These are phyloP conservation scores for Channa maculata DNA, from an alignment of 2,113 vertebrate genomes.

Conservation along the genomic window DNA sequence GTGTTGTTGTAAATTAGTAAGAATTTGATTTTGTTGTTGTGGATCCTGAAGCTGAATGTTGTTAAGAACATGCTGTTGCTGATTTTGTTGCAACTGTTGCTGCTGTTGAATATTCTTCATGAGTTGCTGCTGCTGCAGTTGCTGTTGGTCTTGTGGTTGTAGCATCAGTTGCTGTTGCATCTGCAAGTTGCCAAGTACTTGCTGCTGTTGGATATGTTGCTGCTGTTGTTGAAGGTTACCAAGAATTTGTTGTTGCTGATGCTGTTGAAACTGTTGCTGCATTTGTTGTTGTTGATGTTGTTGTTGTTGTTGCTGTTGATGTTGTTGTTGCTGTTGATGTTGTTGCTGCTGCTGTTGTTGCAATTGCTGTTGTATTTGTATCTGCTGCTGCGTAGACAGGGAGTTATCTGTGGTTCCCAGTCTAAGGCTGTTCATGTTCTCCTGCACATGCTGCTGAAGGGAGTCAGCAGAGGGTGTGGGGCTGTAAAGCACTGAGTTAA, in stretches of 20 bases:
- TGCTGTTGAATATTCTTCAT: conserved; percentile 80
- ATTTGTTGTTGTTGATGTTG: conserved; percentile 60
- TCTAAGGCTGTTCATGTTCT: conserved; percentile 90
- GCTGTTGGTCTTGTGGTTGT: conserved; percentile 87
- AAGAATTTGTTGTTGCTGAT: conserved; percentile 71
- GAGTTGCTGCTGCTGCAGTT: conserved; percentile 76
- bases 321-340: conserved; percentile 58
- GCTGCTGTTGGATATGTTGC: conserved; percentile 69
- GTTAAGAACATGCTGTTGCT: conserved; percentile 73
- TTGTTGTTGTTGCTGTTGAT: conserved; percentile 60
- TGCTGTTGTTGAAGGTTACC: conserved; percentile 69
- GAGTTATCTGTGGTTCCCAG: conserved; percentile 85
- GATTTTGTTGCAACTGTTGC: conserved; percentile 74
- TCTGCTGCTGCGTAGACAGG: conserved; percentile 87
- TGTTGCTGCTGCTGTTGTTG: conserved; percentile 63
- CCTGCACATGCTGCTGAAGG: conserved; percentile 85
- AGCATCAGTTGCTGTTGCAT: conserved; percentile 81
- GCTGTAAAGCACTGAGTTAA: conserved; percentile 84
- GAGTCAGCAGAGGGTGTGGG: conserved; percentile 78
- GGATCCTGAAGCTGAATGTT: conserved; percentile 79
- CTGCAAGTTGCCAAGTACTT: conserved; percentile 76
- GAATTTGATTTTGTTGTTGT: conserved; percentile 79
- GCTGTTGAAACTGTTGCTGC: conserved; percentile 63
- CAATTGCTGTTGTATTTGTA: conserved; percentile 79
- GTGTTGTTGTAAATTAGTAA: conserved; percentile 79